A percentile compares a stretch with the other conserved stretches of the same genome.
These are phyloP conservation scores for Hylia prasina DNA, from an alignment of 2,113 vertebrate genomes.

Conservation along the genomic window DNA sequence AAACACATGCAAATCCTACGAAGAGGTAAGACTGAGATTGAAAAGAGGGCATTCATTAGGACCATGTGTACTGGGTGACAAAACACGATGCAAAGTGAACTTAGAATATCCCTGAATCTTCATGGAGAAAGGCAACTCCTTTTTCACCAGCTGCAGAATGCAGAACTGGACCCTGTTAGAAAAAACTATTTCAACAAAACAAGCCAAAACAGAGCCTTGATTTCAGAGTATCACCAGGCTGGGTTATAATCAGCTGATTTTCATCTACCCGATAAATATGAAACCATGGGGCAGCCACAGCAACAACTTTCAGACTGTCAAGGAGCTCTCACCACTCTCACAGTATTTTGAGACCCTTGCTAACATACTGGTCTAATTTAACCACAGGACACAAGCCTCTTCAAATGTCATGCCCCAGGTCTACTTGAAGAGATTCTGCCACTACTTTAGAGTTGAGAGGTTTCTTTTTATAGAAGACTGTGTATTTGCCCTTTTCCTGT, in stretches of 20 bases:
- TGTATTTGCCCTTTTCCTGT: not conserved
- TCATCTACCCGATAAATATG: not conserved
- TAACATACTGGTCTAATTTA: not conserved
- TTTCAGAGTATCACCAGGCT: not conserved
- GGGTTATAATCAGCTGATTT: not conserved
- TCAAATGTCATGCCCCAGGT: not conserved
- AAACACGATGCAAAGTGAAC: not conserved
- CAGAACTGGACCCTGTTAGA: not conserved
- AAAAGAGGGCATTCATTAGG: not conserved
- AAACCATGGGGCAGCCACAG: not conserved
- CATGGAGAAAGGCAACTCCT: not conserved
- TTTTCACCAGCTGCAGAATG: not conserved
- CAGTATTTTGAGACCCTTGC: not conserved
- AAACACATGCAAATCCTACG: not conserved
- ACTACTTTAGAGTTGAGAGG: not conserved
- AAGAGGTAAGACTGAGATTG: not conserved
- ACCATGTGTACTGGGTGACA: rapidly evolving
- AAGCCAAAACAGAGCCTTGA: not conserved
- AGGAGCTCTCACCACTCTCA: not conserved
- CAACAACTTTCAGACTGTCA: not conserved
- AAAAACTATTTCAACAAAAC: not conserved
- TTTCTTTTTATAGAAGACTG: not conserved
- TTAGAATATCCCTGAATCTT: not conserved
- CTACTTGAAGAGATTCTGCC: not conserved
- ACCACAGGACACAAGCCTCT: not conserved